These are phyloP conservation scores for Spilogale gracilis DNA, from an alignment of 2,113 vertebrate species.

Conservation along the genomic window DNA sequence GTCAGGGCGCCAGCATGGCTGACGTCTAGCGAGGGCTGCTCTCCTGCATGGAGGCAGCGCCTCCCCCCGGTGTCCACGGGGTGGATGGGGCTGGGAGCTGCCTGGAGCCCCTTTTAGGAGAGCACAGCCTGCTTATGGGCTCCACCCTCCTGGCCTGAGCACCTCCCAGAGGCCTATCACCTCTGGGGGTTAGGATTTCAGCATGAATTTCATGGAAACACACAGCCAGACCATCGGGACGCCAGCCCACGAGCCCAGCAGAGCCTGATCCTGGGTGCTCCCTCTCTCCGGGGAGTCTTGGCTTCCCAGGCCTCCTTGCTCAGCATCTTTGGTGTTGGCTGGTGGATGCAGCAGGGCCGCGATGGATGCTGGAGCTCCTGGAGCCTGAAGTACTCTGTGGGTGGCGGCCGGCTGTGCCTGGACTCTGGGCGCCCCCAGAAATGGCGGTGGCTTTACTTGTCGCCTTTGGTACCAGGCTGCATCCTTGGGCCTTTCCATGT, in stretches of 20 bases:
- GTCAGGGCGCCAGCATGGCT: rapidly evolving
- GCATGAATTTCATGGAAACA: background rate
- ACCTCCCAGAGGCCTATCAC: background rate
- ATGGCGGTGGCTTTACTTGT: rapidly evolving
- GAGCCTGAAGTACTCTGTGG: background rate
- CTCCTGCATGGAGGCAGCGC: rapidly evolving
- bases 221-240: background rate
- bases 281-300: background rate
- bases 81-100: background rate
- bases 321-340: background rate
- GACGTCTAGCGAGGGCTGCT: rapidly evolving
- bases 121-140: rapidly evolving
- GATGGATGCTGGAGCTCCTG: rapidly evolving
- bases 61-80: rapidly evolving
- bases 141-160: background rate
- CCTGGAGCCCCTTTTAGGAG: background rate
- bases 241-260: background rate
- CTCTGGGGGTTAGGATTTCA: background rate
- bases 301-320: rapidly evolving
- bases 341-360: background rate
- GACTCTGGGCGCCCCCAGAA: background rate
- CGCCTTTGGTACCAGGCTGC: background rate
- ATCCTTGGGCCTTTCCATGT: background rate
- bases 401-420: background rate
- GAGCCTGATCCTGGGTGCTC: background rate